phyloP scores from a whole-genome alignment of 2,113 vertebrate species.

The Atherinomorus stipes region DNA sequence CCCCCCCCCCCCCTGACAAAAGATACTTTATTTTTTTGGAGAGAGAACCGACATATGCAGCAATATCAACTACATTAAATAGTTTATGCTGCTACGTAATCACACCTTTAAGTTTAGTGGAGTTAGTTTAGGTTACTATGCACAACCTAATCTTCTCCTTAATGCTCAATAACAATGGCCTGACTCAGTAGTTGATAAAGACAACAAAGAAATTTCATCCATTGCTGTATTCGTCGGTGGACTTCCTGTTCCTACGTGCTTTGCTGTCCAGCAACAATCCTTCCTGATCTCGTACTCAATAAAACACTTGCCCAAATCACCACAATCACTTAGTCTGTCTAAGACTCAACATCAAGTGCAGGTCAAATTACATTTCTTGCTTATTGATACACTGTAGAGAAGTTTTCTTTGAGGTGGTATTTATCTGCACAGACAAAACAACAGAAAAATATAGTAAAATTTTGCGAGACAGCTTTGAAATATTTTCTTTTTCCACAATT shows the following conservation, averaged over 20 bases:
- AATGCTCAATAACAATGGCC: constrained; percentile 42
- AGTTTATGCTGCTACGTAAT: too few species aligned
- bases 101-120: not conserved
- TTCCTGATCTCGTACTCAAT: constrained; percentile 56
- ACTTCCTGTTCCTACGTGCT: constrained; percentile 64
- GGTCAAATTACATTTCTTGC: not conserved
- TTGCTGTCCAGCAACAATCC: constrained; percentile 92
- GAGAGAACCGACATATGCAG: too few species aligned
- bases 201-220: constrained; percentile 64
- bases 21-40: too few species aligned
- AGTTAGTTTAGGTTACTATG: constrained; percentile 13
- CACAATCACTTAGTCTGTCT: constrained; percentile 13
- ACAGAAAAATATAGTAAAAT: not conserved
- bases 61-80: too few species aligned
- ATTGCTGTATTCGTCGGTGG: constrained; percentile 52
- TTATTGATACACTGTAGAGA: not conserved
- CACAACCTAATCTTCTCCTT: constrained; percentile 37
- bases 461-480: not conserved
- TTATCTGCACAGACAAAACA: not conserved
- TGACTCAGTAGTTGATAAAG: constrained; percentile 83
- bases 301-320: constrained; percentile 42
- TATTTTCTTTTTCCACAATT: not conserved
- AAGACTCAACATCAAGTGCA: constrained; percentile 30
- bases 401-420: not conserved
- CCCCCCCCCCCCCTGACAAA: too few species aligned